phyloP scores from a whole-genome alignment of 2,113 vertebrate species.

The Neolamprologus hecqui region DNA sequence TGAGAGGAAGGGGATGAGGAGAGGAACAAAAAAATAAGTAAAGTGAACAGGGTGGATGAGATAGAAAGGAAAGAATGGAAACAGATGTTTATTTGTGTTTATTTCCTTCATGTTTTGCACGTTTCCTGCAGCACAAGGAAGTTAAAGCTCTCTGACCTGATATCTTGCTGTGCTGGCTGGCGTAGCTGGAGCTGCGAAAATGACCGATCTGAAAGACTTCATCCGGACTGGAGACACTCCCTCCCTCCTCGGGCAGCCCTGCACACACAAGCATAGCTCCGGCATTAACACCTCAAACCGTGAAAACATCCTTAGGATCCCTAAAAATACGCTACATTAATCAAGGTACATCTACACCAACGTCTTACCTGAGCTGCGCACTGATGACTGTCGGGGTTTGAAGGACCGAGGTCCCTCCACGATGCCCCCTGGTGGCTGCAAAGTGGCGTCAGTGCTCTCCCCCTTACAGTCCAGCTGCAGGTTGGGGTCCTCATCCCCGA shows the following conservation, averaged over 20 bases:
- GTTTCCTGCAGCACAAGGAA: background rate
- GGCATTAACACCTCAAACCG: background rate
- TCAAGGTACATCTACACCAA: background rate
- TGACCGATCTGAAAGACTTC: constrained; percentile 33
- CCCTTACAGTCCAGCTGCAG: constrained; percentile 93
- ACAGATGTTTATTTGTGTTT: background rate
- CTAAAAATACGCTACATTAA: background rate
- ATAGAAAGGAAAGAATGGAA: background rate
- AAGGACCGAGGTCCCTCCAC: background rate
- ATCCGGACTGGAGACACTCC: background rate
- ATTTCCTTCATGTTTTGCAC: background rate
- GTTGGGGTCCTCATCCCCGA: constrained; percentile 80
- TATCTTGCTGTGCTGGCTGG: constrained; percentile 55
- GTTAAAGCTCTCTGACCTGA: constrained; percentile 30
- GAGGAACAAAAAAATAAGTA: background rate
- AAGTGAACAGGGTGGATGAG: background rate
- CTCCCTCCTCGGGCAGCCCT: constrained; percentile 36
- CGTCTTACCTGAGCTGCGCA: constrained; percentile 24
- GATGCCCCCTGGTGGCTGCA: constrained; percentile 48
- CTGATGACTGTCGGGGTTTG: constrained; percentile 24
- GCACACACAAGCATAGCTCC: background rate
- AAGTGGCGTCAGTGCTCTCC: constrained; percentile 70
- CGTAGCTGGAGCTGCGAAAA: constrained; percentile 49
- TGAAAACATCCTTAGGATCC: background rate
- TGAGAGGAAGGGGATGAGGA: background rate